phyloP scores from a whole-genome alignment of 1,140 invertebrate genomes.

The Eciton burchellii region DNA sequence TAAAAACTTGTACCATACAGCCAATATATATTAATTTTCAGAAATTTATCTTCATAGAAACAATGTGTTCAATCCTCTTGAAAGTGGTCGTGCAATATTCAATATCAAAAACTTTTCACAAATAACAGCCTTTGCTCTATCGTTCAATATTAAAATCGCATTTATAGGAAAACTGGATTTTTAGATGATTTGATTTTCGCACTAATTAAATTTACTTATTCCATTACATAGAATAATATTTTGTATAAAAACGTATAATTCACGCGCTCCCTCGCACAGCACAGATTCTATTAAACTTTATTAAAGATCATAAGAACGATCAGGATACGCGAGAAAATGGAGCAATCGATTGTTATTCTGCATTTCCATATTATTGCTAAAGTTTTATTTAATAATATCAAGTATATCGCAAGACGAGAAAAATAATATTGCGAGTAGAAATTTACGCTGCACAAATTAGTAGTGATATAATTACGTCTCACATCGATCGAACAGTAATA shows the following conservation, averaged over 20 bases:
- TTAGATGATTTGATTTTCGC: background rate
- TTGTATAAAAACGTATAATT: background rate
- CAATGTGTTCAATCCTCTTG: constrained; percentile 1
- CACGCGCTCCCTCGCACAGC: background rate
- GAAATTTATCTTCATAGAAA: constrained; percentile 16
- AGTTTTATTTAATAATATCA: constrained; percentile 4
- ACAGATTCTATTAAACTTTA: background rate
- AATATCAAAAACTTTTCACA: background rate
- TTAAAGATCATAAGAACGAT: background rate
- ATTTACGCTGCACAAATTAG: constrained; percentile 15
- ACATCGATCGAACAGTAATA: constrained; percentile 10
- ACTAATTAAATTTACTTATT: constrained; percentile 17
- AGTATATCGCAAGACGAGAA: background rate
- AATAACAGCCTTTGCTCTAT: constrained; percentile 23
- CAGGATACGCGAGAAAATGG: background rate
- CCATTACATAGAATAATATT: background rate
- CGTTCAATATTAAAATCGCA: background rate
- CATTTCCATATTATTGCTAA: background rate
- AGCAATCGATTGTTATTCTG: constrained; percentile 7
- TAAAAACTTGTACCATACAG: constrained; percentile 23
- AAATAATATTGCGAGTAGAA: background rate
- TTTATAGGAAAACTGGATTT: background rate
- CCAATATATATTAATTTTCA: background rate
- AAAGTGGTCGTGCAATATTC: constrained; percentile 54
- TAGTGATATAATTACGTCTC: constrained; percentile 16